Evolutionary conservation across 2,113 vertebrate genomes (phyloP).

Genomic region (Phyllostomus hastatus): DNA sequence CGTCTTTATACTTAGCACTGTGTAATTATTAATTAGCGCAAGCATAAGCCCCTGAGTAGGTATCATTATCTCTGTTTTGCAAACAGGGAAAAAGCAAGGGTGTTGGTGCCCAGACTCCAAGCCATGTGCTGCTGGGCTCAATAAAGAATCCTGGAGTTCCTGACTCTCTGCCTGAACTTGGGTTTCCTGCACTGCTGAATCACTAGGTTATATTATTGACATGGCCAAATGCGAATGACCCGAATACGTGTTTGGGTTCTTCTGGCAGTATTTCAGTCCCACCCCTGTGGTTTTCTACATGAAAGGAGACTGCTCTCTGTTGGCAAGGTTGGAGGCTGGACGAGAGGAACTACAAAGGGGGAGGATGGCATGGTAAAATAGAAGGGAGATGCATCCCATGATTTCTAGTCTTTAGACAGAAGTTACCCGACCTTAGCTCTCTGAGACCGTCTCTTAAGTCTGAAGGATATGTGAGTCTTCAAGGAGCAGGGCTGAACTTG

Average conservation of each 20-base stretch:
- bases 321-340: background rate
- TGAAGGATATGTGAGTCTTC: background rate
- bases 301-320: background rate
- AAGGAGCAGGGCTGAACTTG: background rate
- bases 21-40: slow-evolving; percentile 56
- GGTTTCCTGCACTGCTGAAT: background rate
- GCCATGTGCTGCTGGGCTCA: background rate
- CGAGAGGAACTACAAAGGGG: background rate
- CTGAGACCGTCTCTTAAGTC: background rate
- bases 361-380: background rate
- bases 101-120: slow-evolving; percentile 1
- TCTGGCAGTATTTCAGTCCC: background rate
- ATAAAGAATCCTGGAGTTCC: slow-evolving; percentile 21
- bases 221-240: background rate
- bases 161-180: background rate
- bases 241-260: background rate
- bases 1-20: background rate
- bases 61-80: slow-evolving; percentile 66
- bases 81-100: slow-evolving; percentile 61
- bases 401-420: background rate
- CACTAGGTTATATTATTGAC: background rate
- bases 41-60: background rate
- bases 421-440: background rate
- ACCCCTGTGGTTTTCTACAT: background rate
- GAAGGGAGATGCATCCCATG: background rate